phyloP scores from a whole-genome alignment of 2,888 invertebrate species.

The Bugula neritina region DNA sequence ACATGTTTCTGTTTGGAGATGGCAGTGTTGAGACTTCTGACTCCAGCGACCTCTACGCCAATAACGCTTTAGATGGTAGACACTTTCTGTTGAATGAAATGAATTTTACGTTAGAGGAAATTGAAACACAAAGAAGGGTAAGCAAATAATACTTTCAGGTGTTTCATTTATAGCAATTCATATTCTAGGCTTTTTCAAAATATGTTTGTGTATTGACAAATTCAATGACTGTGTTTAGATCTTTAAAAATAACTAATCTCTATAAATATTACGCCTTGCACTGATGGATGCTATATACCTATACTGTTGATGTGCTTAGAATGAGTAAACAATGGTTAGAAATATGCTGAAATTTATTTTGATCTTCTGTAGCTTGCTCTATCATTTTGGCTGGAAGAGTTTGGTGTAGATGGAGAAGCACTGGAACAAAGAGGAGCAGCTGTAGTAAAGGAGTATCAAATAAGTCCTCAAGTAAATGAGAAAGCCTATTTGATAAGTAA shows the following conservation, averaged over 20 bases:
- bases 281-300: too few relatives aligned
- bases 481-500: neutral
- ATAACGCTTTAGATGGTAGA: neutral
- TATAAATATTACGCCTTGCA: too few relatives aligned
- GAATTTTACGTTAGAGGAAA: neutral
- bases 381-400: neutral
- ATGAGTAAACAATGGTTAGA: too few relatives aligned
- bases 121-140: neutral
- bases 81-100: neutral
- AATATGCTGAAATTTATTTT: too few relatives aligned
- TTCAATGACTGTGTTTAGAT: too few relatives aligned
- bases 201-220: too few relatives aligned
- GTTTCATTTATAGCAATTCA: too few relatives aligned
- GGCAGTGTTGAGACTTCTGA: neutral
- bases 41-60: neutral
- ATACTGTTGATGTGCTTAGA: too few relatives aligned
- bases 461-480: conserved; percentile 18
- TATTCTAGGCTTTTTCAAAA: too few relatives aligned
- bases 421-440: neutral
- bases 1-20: neutral
- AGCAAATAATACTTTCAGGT: too few relatives aligned
- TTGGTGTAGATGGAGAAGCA: neutral
- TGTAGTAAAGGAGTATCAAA: conserved; percentile 1
- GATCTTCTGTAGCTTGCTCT: conserved; percentile 4
- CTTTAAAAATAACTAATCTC: too few relatives aligned